These are phyloP conservation scores for Silurus glanis DNA, from an alignment of 2,113 vertebrate genomes.

Conservation along the genomic window DNA sequence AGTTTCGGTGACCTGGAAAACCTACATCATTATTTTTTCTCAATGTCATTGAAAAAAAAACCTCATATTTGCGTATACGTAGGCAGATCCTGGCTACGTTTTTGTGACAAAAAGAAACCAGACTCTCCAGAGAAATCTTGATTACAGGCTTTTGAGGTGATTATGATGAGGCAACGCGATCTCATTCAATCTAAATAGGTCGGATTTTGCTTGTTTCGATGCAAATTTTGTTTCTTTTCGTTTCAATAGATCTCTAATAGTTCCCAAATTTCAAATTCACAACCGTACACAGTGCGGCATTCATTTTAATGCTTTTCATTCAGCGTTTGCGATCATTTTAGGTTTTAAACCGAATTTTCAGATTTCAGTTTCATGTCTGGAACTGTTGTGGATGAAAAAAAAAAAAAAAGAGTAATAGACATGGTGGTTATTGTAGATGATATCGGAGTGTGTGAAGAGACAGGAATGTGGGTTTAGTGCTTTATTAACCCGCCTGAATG, in stretches of 20 bases:
- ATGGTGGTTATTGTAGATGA: not conserved
- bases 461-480: not conserved
- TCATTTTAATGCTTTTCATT: too few species aligned
- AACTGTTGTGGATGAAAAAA: not conserved
- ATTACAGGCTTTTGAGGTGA: not conserved
- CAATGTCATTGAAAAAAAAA: too few species aligned
- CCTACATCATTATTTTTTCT: too few species aligned
- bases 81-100: not conserved
- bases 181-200: not conserved
- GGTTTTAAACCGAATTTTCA: not conserved
- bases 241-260: not conserved
- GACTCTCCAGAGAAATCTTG: not conserved
- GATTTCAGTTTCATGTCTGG: not conserved
- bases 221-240: not conserved
- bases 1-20: too few species aligned
- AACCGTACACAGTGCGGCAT: too few species aligned
- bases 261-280: not conserved
- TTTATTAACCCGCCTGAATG: not conserved
- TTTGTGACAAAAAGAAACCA: not conserved
- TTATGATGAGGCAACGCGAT: not conserved
- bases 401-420: too few species aligned
- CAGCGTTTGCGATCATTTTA: too few species aligned
- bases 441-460: too few species aligned
- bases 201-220: not conserved
- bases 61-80: not conserved